Percentiles rank a stretch among this genome's conserved stretches.
Evolutionary conservation across 2,888 invertebrate genomes (phyloP).

Genomic region (Petrophora chlorosata): DNA sequence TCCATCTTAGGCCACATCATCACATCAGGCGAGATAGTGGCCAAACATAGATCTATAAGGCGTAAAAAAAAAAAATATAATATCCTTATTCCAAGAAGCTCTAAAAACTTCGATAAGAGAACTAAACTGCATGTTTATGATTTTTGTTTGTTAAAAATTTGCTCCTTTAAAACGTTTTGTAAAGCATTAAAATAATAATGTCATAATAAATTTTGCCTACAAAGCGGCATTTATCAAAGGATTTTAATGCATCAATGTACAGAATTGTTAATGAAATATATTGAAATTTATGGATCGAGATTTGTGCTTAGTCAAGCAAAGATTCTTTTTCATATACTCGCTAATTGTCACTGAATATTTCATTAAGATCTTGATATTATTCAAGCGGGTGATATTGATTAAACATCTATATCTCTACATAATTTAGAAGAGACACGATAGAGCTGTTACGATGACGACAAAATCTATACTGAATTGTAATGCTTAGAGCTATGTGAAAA

Average conservation of each 20-base stretch:
- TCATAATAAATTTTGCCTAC: slow-evolving; percentile 4
- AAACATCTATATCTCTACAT: slow-evolving; percentile 16
- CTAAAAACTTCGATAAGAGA: slow-evolving; percentile 2
- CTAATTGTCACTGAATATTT: slow-evolving; percentile 75
- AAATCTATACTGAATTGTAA: neutral
- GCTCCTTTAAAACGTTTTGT: slow-evolving; percentile 1
- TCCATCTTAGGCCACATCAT: no score
- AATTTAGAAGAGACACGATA: slow-evolving; percentile 7
- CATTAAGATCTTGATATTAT: slow-evolving; percentile 69
- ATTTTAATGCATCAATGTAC: neutral
- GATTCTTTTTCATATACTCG: slow-evolving; percentile 42
- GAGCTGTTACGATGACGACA: neutral
- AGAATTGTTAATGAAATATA: slow-evolving; percentile 34
- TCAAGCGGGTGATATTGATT: slow-evolving; percentile 53
- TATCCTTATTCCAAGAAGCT: slow-evolving; percentile 14
- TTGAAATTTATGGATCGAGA: slow-evolving; percentile 68
- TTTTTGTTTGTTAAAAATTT: slow-evolving; percentile 3
- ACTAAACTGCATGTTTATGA: neutral
- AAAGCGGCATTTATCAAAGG: slow-evolving; percentile 12
- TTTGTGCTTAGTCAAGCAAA: slow-evolving; percentile 47
- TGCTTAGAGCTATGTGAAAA: no score
- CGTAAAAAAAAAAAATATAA: no score
- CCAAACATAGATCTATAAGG: no score
- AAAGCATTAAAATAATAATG: slow-evolving; percentile 5
- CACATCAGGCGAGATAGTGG: no score